Evolutionary conservation across 2,797 vertebrate species (phyloP), one percentile per base, ranked within the genome.

Genomic region (Crocodylus rhombifer): DNA sequence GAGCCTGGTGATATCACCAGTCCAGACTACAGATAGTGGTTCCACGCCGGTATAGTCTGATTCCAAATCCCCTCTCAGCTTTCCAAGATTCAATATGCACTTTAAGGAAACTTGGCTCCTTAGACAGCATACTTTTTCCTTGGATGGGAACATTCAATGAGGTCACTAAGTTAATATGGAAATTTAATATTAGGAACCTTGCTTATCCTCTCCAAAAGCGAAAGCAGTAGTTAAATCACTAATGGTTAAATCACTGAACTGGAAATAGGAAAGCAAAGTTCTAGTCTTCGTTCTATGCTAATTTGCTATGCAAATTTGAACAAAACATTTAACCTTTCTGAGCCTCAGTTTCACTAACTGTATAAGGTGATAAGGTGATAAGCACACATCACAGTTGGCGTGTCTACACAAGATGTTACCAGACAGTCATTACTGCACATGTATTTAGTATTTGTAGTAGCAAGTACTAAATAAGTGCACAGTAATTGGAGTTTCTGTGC

Each of bases 1-100:
- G 58, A 82, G 51, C 73, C 13, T 84, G 92, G 62, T 93, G 94
- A 94, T 23, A 62, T 36, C 86, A 89, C 36, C 61, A 82, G 13
- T 21, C 23, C 14, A 16, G 36, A 28, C 3, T 12, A 14, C 1
- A 0, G 7, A 23, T 7, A 42, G 9, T 82, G 20, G 61, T 93
- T 95, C 96, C 71, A 25, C 33, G 64, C 26, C 28, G 10, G 42
- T 11, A 51, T 51, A 51, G 42, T 51, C 42, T 51, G 42, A 51
- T 11, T 51, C 42, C 42, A 51, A 51, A 51, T 51, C 9, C 42
- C 42, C 42, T 51, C 42, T 51, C 42, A 51, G 42, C 10, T 51
- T 51, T 51, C 42, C 42, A 86, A 67, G 65, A 28, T 2, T 78
- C 23, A 2, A 5, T 30, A 1, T 11, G 83, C 78, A 4, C 14